Base-by-base conservation (phyloP, 2,888 invertebrate genomes). In the Gymnocheta viridis region DNA sequence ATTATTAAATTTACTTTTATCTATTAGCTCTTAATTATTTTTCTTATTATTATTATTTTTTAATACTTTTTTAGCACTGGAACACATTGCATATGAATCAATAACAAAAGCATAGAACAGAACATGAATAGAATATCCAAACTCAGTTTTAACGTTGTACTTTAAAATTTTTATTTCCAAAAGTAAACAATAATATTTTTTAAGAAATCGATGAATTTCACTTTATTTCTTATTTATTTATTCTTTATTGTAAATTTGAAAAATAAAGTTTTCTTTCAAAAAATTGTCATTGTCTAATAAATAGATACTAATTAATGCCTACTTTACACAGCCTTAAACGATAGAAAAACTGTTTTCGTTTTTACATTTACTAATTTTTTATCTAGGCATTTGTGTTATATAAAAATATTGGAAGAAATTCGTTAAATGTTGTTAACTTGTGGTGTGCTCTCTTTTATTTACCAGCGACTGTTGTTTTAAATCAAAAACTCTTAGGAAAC, bases 261-360 rank as follows among this genome's bases (percentile, higher is more conserved):
- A n/a, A 44, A 17, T n/a, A 44, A 17, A 17, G 10, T 14, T 4
- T 49, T 66, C 4, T 22, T 9, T 47, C 7, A 32, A 47, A 47
- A 19, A 49, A 1, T 49, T 49, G 1, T 5, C 9, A 35, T 14
- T 51, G 27, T 51, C 24, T 66, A 35, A 54, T 51, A 49, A 22
- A 67, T 14, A 74, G 19, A 29, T 27, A 72, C 64, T 79, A 74
- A 69, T 49, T 79, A 74, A 69, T 49, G 69, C 38, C 73, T 82
- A 79, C 73, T 67, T 79, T 82, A 82, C 79, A 82, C 73, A 79
- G 79, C 69, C 74, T 79, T 54, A 64, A 74, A 80, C 58, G 9
- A 51, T 35, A 24, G 32, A 77, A 44, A 49, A 56, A 56, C 35
- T 24, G n/a, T 47, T 32, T 38, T 22, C 27, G n/a, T 54, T 35